These are phyloP conservation scores for Neolamprologus modestus DNA, from an alignment of 2,113 vertebrate genomes.

Conservation along the genomic window DNA sequence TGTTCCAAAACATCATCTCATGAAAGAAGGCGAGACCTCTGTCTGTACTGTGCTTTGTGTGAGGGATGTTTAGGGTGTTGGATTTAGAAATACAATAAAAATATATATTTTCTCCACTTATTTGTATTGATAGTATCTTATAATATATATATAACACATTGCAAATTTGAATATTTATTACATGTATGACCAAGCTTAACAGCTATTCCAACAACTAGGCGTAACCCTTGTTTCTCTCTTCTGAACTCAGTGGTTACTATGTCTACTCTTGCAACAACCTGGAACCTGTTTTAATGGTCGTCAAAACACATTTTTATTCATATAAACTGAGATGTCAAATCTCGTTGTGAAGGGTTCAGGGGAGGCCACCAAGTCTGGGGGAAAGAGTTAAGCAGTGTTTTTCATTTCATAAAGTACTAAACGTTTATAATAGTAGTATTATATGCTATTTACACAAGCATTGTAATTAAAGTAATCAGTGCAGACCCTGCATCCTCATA, in stretches of 20 bases:
- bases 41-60: not conserved
- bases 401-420: not conserved
- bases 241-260: not conserved
- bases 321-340: not conserved
- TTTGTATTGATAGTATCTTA: not conserved
- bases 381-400: not conserved
- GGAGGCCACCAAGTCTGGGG: not conserved
- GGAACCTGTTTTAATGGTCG: not conserved
- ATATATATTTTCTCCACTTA: not conserved
- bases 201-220: not conserved
- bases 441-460: not conserved
- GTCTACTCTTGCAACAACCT: not conserved
- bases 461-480: not conserved
- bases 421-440: not conserved
- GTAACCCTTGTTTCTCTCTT: not conserved
- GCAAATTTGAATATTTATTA: not conserved
- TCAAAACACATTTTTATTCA: not conserved
- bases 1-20: not conserved
- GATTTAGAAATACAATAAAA: not conserved
- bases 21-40: not conserved
- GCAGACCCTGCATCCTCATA: not conserved
- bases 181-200: not conserved
- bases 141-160: not conserved
- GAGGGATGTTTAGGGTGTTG: not conserved
- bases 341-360: not conserved